Percentiles rank a stretch among this genome's conserved stretches.
These are phyloP conservation scores for Idaea dimidiata DNA, from an alignment of 2,888 invertebrate genomes.

Conservation along the genomic window DNA sequence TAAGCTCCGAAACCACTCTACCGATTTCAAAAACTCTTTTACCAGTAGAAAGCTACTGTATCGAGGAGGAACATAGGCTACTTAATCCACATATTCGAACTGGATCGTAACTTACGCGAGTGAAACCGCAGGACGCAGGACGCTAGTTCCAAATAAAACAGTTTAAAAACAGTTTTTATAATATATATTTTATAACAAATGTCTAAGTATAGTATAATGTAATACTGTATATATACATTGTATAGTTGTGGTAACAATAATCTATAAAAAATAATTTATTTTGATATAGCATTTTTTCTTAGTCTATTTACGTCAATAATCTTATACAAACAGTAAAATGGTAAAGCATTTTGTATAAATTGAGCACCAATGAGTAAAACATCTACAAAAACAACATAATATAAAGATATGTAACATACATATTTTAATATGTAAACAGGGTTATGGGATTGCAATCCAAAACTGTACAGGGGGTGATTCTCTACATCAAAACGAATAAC, in stretches of 20 bases:
- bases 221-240: not conserved
- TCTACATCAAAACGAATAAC: too few relatives aligned
- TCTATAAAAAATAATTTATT: not conserved
- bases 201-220: too few relatives aligned
- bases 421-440: not conserved
- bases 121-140: too few relatives aligned
- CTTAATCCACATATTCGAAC: too few relatives aligned
- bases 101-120: too few relatives aligned
- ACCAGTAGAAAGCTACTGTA: too few relatives aligned
- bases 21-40: too few relatives aligned
- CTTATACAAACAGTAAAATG: not conserved
- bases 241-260: not conserved
- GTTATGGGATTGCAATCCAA: too few relatives aligned
- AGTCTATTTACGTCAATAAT: not conserved
- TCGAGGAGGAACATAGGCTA: too few relatives aligned
- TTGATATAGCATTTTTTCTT: not conserved
- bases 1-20: too few relatives aligned
- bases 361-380: not conserved
- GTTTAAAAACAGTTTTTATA: not conserved
- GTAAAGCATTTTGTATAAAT: constrained; percentile 4
- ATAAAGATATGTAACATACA: not conserved
- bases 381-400: too few relatives aligned
- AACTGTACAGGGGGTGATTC: too few relatives aligned
- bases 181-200: constrained; percentile 4
- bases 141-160: not conserved